phyloP scores from a whole-genome alignment of 2,888 invertebrate species.

The Alviniconcha strummeri region DNA sequence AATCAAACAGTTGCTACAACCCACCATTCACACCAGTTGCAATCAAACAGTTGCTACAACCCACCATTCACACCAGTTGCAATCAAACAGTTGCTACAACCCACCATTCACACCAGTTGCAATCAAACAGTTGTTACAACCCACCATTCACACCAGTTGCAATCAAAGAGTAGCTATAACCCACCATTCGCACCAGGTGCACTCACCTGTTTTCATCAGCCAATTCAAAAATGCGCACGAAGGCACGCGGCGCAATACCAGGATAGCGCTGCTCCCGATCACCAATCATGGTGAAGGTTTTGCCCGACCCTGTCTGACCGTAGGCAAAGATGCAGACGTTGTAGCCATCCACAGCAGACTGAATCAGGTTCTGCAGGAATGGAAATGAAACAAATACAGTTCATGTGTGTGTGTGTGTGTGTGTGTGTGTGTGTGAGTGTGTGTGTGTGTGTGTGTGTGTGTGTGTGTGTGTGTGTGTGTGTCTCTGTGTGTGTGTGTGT shows the following conservation, averaged over 20 bases:
- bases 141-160: not conserved
- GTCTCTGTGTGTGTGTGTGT: too few relatives aligned
- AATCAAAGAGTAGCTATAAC: not conserved
- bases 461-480: too few relatives aligned
- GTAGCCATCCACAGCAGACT: conserved; percentile 95
- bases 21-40: too few relatives aligned
- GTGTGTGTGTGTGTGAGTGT: too few relatives aligned
- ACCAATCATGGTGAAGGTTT: conserved; percentile 77
- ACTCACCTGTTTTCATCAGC: conserved; percentile 66
- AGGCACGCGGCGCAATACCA: conserved; percentile 73
- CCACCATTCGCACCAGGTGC: not conserved
- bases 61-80: too few relatives aligned
- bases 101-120: not conserved
- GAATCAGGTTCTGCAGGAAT: conserved; percentile 73
- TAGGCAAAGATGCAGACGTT: conserved; percentile 99
- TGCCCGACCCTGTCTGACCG: conserved; percentile 90
- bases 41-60: too few relatives aligned
- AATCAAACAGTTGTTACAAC: not conserved
- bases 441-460: too few relatives aligned
- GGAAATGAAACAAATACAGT: not conserved
- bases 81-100: not conserved
- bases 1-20: too few relatives aligned
- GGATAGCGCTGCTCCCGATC: conserved; percentile 70
- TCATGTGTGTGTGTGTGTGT: not conserved
- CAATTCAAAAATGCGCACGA: conserved; percentile 73